Evolutionary conservation across 1,140 invertebrate species (phyloP).

Genomic region (Drosophila varians): DNA sequence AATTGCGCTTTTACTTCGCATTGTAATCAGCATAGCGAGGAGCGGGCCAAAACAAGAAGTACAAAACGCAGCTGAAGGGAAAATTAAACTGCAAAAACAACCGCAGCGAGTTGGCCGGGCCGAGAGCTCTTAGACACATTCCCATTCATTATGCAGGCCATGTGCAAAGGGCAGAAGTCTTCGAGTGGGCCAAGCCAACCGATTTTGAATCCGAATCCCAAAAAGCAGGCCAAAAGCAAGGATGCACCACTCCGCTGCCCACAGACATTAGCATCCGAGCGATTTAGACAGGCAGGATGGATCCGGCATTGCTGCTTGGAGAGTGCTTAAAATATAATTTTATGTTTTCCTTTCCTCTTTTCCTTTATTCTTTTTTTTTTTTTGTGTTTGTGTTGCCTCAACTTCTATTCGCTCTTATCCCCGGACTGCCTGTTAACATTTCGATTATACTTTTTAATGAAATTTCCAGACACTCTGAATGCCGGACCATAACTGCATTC

Average conservation of each 20-base stretch:
- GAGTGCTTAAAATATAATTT: constrained; percentile 61
- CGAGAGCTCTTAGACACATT: constrained; percentile 40
- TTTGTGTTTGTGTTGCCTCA: constrained; percentile 2
- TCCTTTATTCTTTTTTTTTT: background rate
- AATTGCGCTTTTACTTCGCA: constrained; percentile 68
- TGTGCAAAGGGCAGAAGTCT: constrained; percentile 69
- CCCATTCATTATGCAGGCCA: constrained; percentile 77
- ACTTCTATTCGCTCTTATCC: constrained; percentile 3
- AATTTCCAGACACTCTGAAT: constrained; percentile 66
- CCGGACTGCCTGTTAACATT: constrained; percentile 48
- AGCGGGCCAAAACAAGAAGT: constrained; percentile 33
- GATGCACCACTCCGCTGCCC: constrained; percentile 33
- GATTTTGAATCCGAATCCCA: constrained; percentile 8
- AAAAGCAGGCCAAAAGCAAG: constrained; percentile 9
- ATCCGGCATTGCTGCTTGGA: constrained; percentile 13
- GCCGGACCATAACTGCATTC: constrained; percentile 68
- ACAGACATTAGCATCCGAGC: constrained; percentile 65
- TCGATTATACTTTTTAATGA: constrained; percentile 80
- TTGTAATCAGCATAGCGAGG: constrained; percentile 51
- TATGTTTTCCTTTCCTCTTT: constrained; percentile 23
- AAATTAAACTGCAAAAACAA: constrained; percentile 57
- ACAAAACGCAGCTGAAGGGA: constrained; percentile 45
- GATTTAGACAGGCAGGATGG: constrained; percentile 40
- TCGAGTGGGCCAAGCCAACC: constrained; percentile 49
- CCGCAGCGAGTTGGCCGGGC: constrained; percentile 14